Evolutionary conservation across 2,113 vertebrate genomes (phyloP).

Genomic region (Noctilio leporinus): DNA sequence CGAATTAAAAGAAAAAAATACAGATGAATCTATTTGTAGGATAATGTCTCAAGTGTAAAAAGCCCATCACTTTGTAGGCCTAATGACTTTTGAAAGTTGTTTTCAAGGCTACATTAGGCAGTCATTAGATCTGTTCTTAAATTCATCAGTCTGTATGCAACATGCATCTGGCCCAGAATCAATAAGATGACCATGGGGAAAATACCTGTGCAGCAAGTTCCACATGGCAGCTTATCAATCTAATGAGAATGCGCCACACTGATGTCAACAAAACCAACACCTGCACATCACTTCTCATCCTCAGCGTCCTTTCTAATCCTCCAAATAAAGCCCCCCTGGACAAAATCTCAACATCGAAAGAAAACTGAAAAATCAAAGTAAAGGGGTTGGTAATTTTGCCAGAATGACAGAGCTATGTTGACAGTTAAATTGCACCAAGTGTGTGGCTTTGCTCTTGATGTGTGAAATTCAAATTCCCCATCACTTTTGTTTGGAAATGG

Average conservation of each 20-base stretch:
- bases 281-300: background rate
- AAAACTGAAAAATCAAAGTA: background rate
- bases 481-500: background rate
- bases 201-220: background rate
- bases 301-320: background rate
- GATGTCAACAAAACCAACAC: background rate
- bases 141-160: conserved; percentile 24
- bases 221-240: background rate
- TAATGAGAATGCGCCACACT: background rate
- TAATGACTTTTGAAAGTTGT: conserved; percentile 58
- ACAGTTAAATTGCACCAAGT: background rate
- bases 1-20: conserved; percentile 42
- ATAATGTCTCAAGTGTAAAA: background rate
- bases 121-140: conserved; percentile 54
- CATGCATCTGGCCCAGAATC: conserved; percentile 29
- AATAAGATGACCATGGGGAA: conserved; percentile 12
- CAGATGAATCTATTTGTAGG: conserved; percentile 12
- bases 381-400: background rate
- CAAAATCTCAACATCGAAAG: background rate
- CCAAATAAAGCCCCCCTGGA: background rate
- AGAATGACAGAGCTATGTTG: background rate
- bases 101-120: conserved; percentile 48
- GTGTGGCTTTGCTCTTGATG: background rate
- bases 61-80: background rate
- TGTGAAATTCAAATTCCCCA: background rate